Conservation (phyloP, 1,140 invertebrate genomes). For the Andricus grossulariae region DNA sequence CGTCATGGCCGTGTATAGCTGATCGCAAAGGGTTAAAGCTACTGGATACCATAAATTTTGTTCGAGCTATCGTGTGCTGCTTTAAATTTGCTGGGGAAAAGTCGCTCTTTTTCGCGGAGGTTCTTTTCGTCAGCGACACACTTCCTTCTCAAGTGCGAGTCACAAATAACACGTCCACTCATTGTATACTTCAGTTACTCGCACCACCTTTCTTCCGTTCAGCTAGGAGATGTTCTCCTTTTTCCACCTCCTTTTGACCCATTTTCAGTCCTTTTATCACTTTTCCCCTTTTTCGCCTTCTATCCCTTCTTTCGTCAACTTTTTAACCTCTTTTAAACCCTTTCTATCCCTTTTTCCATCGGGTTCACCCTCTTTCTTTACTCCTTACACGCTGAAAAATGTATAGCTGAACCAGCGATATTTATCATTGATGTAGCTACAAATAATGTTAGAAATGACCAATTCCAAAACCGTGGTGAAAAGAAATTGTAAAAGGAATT, state of each 20-base stretch:
- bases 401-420: too few relatives aligned
- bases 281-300: background rate
- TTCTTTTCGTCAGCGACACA: slow-evolving; percentile 6
- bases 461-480: too few relatives aligned
- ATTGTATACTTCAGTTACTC: slow-evolving; percentile 3
- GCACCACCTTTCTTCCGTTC: background rate
- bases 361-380: background rate
- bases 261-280: background rate
- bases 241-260: slow-evolving; percentile 5
- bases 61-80: slow-evolving; percentile 4
- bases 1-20: background rate
- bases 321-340: background rate
- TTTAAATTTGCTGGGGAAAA: slow-evolving; percentile 13
- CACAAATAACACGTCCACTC: slow-evolving; percentile 16
- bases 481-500: too few relatives aligned
- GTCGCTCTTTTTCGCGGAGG: slow-evolving; percentile 10
- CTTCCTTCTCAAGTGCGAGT: slow-evolving; percentile 3
- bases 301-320: background rate
- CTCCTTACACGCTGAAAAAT: background rate
- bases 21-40: slow-evolving; percentile 7
- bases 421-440: too few relatives aligned
- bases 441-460: too few relatives aligned
- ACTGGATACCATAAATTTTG: background rate
- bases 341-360: slow-evolving; percentile 2
- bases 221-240: background rate